Base-by-base conservation (phyloP, 2,888 invertebrate genomes). In the Coleophora flavipennella region DNA sequence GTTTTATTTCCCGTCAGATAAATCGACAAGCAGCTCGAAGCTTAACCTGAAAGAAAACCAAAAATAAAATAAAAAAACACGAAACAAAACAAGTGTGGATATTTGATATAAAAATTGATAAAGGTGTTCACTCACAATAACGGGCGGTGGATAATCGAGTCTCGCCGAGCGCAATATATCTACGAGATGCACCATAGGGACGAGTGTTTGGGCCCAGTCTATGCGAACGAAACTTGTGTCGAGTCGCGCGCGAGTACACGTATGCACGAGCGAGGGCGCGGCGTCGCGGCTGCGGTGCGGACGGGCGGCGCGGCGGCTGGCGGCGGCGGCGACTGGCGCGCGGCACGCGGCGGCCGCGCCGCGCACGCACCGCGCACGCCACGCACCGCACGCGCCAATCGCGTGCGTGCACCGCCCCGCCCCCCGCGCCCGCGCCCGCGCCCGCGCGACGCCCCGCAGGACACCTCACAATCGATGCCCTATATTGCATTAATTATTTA, bases 181-280 rank as follows among this genome's bases (percentile, higher is more conserved):
- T 84, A 91, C 89, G 86, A 91, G 90, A 85, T 91, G 91, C 89
- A 91, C 91, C 91, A 91, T 91, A 91, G 90, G 91, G 90, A 89
- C 87, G 83, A 86, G 84, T 62, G 69, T 63, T 69, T 67, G 70
- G 67, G 74, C 51, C 51, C 70, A 71, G 74, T 66, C 70, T 58
- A 55, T 60, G 67, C 65, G 56, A 76, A 80, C 65, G 56, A 76
- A 80, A 75, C 65, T 64, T 63, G 42, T 43, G 39, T 26, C 56
- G 40, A 48, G 50, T 49, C 57, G 63, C 58, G 62, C 66, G 62
- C 52, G 48, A 59, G 66, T 59, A 59, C 56, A 35, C 38, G 43
- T 42, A 61, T 57, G 66, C 67, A 70, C 67, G 70, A 60, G 59
- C 62, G 62, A 65, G 66, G 51, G 54, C 56, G 57, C 60, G 70